Evolutionary conservation across 2,888 invertebrate species (phyloP).

Genomic region (Eristalinus sepulchralis): DNA sequence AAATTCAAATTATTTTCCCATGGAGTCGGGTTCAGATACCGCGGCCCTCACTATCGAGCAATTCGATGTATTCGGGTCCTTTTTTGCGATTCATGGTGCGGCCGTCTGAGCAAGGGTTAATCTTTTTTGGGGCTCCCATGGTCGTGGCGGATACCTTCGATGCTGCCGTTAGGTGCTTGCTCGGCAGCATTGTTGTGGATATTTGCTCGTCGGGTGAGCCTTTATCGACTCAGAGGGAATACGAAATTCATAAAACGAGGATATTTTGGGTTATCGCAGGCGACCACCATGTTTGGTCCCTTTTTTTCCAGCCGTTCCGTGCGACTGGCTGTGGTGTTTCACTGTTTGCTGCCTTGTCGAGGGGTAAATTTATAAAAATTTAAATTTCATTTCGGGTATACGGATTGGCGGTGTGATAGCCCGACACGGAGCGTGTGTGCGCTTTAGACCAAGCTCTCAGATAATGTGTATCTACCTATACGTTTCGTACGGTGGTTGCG

Average conservation of each 20-base stretch:
- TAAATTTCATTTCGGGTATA: constrained; percentile 61
- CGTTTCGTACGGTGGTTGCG: constrained; percentile 26
- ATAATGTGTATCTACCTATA: neutral
- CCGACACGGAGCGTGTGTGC: constrained; percentile 38
- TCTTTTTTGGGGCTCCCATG: constrained; percentile 52
- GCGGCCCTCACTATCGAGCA: constrained; percentile 17
- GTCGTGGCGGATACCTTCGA: constrained; percentile 49
- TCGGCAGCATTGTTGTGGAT: constrained; percentile 52
- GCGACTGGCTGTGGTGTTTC: constrained; percentile 18
- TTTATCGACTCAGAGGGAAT: constrained; percentile 70
- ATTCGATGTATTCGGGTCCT: neutral
- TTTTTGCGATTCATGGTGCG: neutral
- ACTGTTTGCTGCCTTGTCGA: constrained; percentile 7
- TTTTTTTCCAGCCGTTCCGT: constrained; percentile 1
- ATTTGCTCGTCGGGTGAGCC: constrained; percentile 59
- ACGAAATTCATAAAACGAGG: constrained; percentile 70
- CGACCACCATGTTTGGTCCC: constrained; percentile 59
- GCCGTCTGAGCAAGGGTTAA: constrained; percentile 55
- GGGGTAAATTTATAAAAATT: constrained; percentile 58
- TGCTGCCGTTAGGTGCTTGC: constrained; percentile 59
- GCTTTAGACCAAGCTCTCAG: constrained; percentile 5
- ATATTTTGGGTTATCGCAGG: constrained; percentile 68
- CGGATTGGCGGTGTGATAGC: constrained; percentile 22
- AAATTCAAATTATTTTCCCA: constrained; percentile 67
- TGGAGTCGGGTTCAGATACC: constrained; percentile 31